Evolutionary conservation across 2,797 vertebrate genomes (phyloP), one percentile per base, ranked within the genome.

Genomic region (Ataeniobius toweri): DNA sequence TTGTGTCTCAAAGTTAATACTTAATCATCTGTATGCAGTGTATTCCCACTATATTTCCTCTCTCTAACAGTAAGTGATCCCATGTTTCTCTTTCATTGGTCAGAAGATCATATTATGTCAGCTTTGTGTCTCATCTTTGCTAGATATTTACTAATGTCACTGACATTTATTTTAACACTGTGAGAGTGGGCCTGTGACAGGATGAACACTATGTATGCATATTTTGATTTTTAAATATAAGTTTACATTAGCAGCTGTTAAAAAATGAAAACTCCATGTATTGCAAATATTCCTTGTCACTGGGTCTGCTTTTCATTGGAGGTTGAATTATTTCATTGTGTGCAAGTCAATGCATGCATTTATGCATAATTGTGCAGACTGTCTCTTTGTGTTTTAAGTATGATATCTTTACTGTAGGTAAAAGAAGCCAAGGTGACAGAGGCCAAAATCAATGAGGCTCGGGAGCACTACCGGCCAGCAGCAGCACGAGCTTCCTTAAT

Each of bases 381-480:
- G 58, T 7, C 18, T 0, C 1, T 87, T 73, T 85, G 71, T 86
- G 69, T 85, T 83, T 78, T 7, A 73, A 14, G 77, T 76, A 5
- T 24, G 31, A 73, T 73, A 41, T 88, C 74, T 86, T 85, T 74
- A 70, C 83, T 90, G 79, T 88, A 99, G 98, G 97, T 99, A 31
- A 96, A 96, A 83, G 96, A 99, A 92, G 96, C 97, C 68, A 96
- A 95, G 90, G 95, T 96, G 93, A 97, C 97, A 0, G 98, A 99
- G 93, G 81, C 85, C 67, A 96, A 96, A 93, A 97, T 99, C 85
- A 98, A 99, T 0, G 96, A 98, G 86, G 97, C 97, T 51, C 96
- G 98, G 59, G 98, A 99, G 86, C 96, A 96, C 90, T 99, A 99
- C 91, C 94, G 98, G 6, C 96, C 93, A 0, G 97, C 95, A 0